These are phyloP conservation scores for Sander lucioperca DNA, from an alignment of 2,113 vertebrate species.

Conservation along the genomic window DNA sequence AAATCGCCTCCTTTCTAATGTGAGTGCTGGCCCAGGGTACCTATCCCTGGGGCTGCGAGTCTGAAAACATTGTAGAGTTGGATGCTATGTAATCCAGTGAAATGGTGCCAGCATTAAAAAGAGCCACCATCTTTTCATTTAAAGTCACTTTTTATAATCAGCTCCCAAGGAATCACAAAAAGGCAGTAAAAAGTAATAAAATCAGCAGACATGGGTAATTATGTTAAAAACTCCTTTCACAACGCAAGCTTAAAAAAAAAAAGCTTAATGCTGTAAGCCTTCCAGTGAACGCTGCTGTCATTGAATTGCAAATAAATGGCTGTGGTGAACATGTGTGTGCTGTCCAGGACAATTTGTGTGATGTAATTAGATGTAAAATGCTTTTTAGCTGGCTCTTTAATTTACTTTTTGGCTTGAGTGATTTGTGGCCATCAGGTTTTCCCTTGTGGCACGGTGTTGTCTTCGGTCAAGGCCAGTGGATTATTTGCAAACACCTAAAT, in stretches of 20 bases:
- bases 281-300: constrained; percentile 49
- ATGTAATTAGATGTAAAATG: constrained; percentile 82
- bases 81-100: constrained; percentile 64
- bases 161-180: constrained; percentile 63
- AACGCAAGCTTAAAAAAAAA: constrained; percentile 32
- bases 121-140: constrained; percentile 65
- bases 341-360: constrained; percentile 75
- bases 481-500: constrained; percentile 79
- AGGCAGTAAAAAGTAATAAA: constrained; percentile 65
- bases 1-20: constrained; percentile 54
- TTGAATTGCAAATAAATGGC: constrained; percentile 66
- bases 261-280: constrained; percentile 50
- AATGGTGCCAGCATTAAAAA: constrained; percentile 63
- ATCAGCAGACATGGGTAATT: constrained; percentile 67
- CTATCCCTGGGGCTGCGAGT: constrained; percentile 15
- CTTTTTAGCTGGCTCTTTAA: constrained; percentile 80
- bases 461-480: constrained; percentile 72
- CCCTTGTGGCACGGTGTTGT: constrained; percentile 55
- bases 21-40: constrained; percentile 27
- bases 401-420: constrained; percentile 76
- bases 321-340: constrained; percentile 59
- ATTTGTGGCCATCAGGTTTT: constrained; percentile 72
- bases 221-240: constrained; percentile 69
- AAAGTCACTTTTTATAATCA: constrained; percentile 73
- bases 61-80: constrained; percentile 36